phyloP scores from a whole-genome alignment of 2,113 vertebrate species.

The Microcebus jonahi region DNA sequence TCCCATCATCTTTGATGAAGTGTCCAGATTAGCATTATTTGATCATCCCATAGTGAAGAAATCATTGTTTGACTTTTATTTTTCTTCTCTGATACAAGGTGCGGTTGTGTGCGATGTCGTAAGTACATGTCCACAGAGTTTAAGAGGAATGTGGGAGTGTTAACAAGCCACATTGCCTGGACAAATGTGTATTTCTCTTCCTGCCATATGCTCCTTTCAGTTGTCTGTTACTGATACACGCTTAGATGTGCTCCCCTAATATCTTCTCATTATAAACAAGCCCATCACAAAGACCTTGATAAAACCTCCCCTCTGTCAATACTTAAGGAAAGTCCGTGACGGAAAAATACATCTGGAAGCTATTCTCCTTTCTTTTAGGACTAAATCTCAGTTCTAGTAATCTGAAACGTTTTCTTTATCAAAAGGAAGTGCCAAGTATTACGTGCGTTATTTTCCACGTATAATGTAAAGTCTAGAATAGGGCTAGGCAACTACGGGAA shows the following conservation, averaged over 20 bases:
- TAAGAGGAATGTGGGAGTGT: slow-evolving; percentile 75
- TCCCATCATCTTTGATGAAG: slow-evolving; percentile 55
- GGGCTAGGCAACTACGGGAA: slow-evolving; percentile 71
- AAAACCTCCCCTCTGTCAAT: slow-evolving; percentile 80
- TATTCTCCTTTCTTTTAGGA: slow-evolving; percentile 71
- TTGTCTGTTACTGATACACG: slow-evolving; percentile 77
- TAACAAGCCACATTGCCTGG: slow-evolving; percentile 76
- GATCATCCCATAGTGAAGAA: slow-evolving; percentile 49
- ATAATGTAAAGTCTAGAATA: slow-evolving; percentile 73
- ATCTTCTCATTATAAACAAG: slow-evolving; percentile 82
- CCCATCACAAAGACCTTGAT: slow-evolving; percentile 80
- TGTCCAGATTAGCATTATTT: slow-evolving; percentile 62
- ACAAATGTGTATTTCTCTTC: slow-evolving; percentile 80
- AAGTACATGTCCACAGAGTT: slow-evolving; percentile 73
- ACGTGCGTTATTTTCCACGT: slow-evolving; percentile 78
- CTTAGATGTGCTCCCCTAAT: slow-evolving; percentile 78
- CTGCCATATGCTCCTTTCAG: slow-evolving; percentile 80
- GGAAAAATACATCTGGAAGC: slow-evolving; percentile 81
- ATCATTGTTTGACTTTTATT: slow-evolving; percentile 62
- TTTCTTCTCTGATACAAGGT: slow-evolving; percentile 73
- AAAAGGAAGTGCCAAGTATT: slow-evolving; percentile 78
- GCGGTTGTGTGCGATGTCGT: slow-evolving; percentile 18
- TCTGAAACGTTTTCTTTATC: slow-evolving; percentile 77
- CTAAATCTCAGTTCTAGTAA: slow-evolving; percentile 73
- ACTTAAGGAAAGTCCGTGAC: slow-evolving; percentile 27